Evolutionary conservation across 2,797 vertebrate species (phyloP).

Genomic region (Petrocephalus sullivani): DNA sequence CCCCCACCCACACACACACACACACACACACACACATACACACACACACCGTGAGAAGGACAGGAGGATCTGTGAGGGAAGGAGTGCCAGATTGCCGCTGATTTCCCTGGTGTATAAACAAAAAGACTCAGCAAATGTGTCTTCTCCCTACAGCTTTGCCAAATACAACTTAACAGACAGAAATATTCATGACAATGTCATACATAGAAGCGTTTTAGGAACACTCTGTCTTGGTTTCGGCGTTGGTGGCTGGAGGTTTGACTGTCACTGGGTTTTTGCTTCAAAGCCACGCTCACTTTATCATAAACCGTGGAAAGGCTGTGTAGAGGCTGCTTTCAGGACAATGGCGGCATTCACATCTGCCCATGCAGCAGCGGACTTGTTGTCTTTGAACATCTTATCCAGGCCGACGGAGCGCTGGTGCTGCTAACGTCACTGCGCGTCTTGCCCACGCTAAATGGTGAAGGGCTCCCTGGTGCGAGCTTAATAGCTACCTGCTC

Average conservation of each 20-base stretch:
- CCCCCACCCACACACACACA: too few species aligned
- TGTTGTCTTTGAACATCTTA: neutral
- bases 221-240: neutral
- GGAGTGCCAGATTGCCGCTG: neutral
- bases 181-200: neutral
- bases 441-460: neutral
- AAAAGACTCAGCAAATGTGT: neutral
- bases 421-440: neutral
- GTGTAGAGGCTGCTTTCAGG: neutral
- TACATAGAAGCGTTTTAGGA: neutral
- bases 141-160: slow-evolving; percentile 1
- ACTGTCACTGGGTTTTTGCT: neutral
- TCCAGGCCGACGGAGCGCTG: too few species aligned
- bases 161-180: neutral
- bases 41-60: neutral
- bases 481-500: neutral
- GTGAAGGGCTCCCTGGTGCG: neutral
- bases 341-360: neutral
- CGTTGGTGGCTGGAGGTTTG: neutral
- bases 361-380: neutral
- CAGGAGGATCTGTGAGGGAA: neutral
- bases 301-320: neutral
- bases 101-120: neutral
- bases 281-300: neutral
- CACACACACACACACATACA: neutral